Evolutionary conservation across 2,888 invertebrate genomes (phyloP).

Genomic region (Sesia apiformis): DNA sequence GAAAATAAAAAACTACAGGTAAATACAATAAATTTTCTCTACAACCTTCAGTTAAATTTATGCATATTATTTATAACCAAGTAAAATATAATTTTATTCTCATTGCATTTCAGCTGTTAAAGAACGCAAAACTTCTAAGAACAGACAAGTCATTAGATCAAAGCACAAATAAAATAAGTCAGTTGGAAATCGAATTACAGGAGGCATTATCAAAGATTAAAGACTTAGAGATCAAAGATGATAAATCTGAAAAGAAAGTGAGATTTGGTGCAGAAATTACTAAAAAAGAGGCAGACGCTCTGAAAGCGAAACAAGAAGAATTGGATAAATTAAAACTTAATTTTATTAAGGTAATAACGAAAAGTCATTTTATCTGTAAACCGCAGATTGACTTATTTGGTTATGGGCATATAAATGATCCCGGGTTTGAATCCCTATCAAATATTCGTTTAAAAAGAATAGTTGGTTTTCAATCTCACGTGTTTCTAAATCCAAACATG

Average conservation of each 20-base stretch:
- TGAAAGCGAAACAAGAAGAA: conserved; percentile 67
- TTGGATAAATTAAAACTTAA: conserved; percentile 72
- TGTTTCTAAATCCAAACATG: too few species aligned
- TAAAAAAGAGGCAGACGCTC: conserved; percentile 55
- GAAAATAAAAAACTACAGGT: conserved; percentile 83
- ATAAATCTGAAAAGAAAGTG: conserved; percentile 70
- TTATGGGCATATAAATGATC: too few species aligned
- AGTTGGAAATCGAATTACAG: conserved; percentile 77
- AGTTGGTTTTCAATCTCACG: too few species aligned
- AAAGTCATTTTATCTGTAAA: background rate
- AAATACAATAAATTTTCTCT: conserved; percentile 4
- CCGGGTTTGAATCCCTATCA: too few species aligned
- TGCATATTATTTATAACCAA: too few species aligned
- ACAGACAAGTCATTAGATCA: conserved; percentile 73
- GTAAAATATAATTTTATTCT: background rate
- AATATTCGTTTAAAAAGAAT: background rate
- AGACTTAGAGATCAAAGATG: conserved; percentile 66
- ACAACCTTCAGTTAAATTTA: background rate
- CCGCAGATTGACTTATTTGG: background rate
- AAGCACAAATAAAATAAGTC: conserved; percentile 75
- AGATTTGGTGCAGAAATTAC: conserved; percentile 51
- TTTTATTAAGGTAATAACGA: conserved; percentile 45
- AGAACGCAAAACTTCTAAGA: conserved; percentile 68
- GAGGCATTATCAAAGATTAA: conserved; percentile 75
- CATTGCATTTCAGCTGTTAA: conserved; percentile 56